These are phyloP conservation scores for Ypsolopha scabrella DNA, from an alignment of 2,888 invertebrate genomes.

Conservation along the genomic window DNA sequence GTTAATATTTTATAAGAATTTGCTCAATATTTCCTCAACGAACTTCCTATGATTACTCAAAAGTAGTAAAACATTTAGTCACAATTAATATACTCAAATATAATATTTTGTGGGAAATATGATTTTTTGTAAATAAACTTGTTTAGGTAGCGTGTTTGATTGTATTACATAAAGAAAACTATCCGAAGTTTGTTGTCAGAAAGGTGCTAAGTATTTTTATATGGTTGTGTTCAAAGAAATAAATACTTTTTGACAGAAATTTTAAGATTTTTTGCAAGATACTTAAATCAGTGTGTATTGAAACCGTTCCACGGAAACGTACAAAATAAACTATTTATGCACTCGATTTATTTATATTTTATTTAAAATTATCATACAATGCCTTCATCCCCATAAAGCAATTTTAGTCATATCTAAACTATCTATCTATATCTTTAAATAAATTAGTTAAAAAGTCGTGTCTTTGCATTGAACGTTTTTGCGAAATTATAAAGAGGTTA, in stretches of 20 bases:
- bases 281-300: conserved; percentile 33
- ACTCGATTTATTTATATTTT: conserved; percentile 30
- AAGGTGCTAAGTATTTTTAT: neutral
- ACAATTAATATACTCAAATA: conserved; percentile 46
- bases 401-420: too few species aligned
- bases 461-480: too few species aligned
- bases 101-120: conserved; percentile 16
- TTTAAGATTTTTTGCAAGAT: neutral
- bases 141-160: conserved; percentile 18
- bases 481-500: too few species aligned
- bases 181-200: neutral
- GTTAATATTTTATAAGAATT: conserved; percentile 6
- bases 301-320: conserved; percentile 53
- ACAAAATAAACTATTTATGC: conserved; percentile 65
- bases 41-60: neutral
- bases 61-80: conserved; percentile 36
- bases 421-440: too few species aligned
- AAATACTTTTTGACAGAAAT: conserved; percentile 19
- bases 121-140: conserved; percentile 16
- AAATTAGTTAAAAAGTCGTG: too few species aligned
- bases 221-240: conserved; percentile 11
- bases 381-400: too few species aligned
- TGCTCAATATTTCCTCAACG: conserved; percentile 17
- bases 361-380: too few species aligned
- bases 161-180: neutral